Conservation (phyloP, 2,113 vertebrate species). For the Origma solitaria region DNA sequence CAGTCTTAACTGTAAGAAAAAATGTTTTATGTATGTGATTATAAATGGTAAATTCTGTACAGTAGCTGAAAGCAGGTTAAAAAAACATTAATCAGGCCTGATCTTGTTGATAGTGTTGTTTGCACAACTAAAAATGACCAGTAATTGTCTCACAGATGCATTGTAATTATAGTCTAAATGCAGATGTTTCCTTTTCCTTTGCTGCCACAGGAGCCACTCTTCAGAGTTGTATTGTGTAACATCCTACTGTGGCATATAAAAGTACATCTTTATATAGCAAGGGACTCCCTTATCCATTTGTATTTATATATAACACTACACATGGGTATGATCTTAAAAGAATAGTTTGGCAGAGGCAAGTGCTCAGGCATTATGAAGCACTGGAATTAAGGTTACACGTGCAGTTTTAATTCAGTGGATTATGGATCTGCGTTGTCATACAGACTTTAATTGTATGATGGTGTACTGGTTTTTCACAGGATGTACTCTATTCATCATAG, state of each 20-base stretch:
- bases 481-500: neutral
- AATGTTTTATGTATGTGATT: neutral
- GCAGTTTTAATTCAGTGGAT: neutral
- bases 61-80: neutral
- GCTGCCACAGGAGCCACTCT: neutral
- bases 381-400: neutral
- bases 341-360: constrained; percentile 12
- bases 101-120: neutral
- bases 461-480: neutral
- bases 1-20: neutral
- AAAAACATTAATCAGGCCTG: neutral
- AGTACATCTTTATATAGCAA: constrained; percentile 33
- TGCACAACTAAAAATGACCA: constrained; percentile 1
- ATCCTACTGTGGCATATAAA: constrained; percentile 39
- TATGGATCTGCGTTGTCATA: neutral
- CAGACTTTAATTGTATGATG: neutral
- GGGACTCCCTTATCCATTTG: neutral
- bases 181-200: constrained; percentile 69
- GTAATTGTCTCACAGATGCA: constrained; percentile 28
- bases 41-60: neutral
- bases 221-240: constrained; percentile 16
- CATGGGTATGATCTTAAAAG: neutral
- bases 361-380: neutral
- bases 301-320: neutral
- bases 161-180: constrained; percentile 14